Conservation (phyloP, 1,140 invertebrate genomes). For the Mizuhopecten yessoensis region DNA sequence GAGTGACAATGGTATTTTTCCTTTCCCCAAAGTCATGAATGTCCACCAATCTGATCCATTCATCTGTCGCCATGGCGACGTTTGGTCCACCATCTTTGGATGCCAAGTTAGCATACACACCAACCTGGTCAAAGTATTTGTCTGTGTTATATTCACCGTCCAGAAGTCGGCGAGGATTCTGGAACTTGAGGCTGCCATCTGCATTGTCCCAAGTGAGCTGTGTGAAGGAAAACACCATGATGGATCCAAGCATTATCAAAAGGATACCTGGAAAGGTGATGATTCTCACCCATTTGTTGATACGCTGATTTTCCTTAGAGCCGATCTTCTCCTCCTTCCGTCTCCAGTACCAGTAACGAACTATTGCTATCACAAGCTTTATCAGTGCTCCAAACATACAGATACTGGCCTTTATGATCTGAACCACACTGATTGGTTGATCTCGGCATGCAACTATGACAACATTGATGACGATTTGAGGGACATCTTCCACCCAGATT, state of each 20-base stretch:
- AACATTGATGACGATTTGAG: conserved; percentile 60
- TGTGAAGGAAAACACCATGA: conserved; percentile 72
- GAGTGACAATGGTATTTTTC: not conserved
- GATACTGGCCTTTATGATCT: conserved; percentile 62
- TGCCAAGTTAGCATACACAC: conserved; percentile 52
- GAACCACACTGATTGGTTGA: conserved; percentile 65
- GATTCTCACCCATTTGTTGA: conserved; percentile 42
- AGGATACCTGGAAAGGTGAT: conserved; percentile 64
- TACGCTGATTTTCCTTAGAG: conserved; percentile 28
- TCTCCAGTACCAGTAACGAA: conserved; percentile 47
- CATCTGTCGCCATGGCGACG: not conserved
- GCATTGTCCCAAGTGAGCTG: conserved; percentile 66
- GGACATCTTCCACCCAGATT: conserved; percentile 65
- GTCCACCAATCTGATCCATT: not conserved
- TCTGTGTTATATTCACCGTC: conserved; percentile 52
- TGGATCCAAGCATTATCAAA: conserved; percentile 64
- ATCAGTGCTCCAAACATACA: conserved; percentile 52
- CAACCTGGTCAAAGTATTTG: conserved; percentile 62
- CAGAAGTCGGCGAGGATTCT: conserved; percentile 47
- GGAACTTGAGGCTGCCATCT: conserved; percentile 48
- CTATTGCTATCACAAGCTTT: conserved; percentile 46
- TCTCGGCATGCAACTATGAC: conserved; percentile 65
- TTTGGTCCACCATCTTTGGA: conserved; percentile 3
- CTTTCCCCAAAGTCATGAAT: not conserved
- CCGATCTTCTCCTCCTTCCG: conserved; percentile 31